These are phyloP conservation scores for Macropus fuliginosus DNA, from an alignment of 2,797 vertebrate species.

Conservation along the genomic window DNA sequence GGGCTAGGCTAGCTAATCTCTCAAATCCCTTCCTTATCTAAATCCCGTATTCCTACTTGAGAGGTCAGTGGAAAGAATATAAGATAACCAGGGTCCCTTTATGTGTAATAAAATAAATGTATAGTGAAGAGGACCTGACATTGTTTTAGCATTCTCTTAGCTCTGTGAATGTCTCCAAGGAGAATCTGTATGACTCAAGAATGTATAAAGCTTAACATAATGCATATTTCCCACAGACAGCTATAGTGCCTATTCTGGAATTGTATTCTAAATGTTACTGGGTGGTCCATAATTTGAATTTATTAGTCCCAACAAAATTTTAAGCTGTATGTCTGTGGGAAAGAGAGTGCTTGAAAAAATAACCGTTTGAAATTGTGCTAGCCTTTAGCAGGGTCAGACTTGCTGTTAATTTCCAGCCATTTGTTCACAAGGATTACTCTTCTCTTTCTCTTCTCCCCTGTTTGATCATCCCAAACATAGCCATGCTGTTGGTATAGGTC, in stretches of 20 bases:
- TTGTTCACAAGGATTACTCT: background rate
- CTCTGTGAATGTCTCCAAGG: background rate
- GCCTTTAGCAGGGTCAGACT: background rate
- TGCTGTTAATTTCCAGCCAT: background rate
- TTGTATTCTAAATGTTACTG: background rate
- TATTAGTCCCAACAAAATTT: background rate
- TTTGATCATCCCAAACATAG: background rate
- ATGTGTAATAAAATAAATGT: background rate
- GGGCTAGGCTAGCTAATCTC: background rate
- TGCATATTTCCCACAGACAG: background rate
- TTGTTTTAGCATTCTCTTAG: background rate
- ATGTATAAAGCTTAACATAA: too few species aligned
- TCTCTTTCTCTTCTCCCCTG: background rate
- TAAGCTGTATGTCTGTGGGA: background rate
- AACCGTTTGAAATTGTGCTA: background rate
- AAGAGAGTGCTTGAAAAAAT: background rate
- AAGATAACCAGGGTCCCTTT: background rate
- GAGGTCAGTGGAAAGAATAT: background rate
- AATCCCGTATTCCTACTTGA: background rate
- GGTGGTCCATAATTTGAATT: background rate
- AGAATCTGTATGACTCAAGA: background rate
- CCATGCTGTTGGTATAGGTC: background rate
- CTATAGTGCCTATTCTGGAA: background rate
- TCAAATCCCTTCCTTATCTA: background rate
- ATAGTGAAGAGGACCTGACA: background rate